These are phyloP conservation scores for Coryphaenoides rupestris DNA, from an alignment of 2,113 vertebrate species.

Conservation along the genomic window DNA sequence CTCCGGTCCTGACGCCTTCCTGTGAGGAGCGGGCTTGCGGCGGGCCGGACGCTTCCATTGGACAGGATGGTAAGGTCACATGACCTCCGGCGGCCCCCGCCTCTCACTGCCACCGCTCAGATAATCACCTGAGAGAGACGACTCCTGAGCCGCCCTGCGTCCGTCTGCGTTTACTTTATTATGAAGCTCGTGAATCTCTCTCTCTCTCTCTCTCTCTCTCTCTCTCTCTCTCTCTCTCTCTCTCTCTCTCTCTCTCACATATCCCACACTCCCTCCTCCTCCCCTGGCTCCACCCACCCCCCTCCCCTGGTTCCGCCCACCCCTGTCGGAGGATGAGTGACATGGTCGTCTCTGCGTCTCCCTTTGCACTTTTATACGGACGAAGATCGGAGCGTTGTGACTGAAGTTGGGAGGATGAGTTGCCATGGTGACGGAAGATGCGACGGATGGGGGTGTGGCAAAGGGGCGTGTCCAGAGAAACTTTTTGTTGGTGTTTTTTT, in stretches of 20 bases:
- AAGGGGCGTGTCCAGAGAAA: too few species aligned
- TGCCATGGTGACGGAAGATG: too few species aligned
- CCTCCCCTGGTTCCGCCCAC: neutral
- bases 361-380: too few species aligned
- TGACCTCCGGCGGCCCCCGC: slow-evolving; percentile 68
- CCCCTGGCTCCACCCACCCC: neutral
- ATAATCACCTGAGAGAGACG: slow-evolving; percentile 26
- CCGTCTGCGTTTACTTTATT: neutral
- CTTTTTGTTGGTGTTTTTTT: slow-evolving; percentile 15
- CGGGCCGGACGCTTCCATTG: slow-evolving; percentile 86
- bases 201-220: too few species aligned
- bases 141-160: slow-evolving; percentile 3
- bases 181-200: too few species aligned
- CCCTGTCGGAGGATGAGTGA: too few species aligned
- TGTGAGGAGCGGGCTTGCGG: slow-evolving; percentile 86
- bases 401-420: too few species aligned
- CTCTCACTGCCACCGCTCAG: slow-evolving; percentile 38
- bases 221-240: too few species aligned
- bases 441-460: too few species aligned
- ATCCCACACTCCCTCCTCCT: neutral
- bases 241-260: neutral
- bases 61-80: slow-evolving; percentile 88
- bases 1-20: slow-evolving; percentile 90
- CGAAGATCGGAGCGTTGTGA: too few species aligned
- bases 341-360: too few species aligned